Conservation (phyloP, 2,797 vertebrate species). For the Serranus cabrilla region DNA sequence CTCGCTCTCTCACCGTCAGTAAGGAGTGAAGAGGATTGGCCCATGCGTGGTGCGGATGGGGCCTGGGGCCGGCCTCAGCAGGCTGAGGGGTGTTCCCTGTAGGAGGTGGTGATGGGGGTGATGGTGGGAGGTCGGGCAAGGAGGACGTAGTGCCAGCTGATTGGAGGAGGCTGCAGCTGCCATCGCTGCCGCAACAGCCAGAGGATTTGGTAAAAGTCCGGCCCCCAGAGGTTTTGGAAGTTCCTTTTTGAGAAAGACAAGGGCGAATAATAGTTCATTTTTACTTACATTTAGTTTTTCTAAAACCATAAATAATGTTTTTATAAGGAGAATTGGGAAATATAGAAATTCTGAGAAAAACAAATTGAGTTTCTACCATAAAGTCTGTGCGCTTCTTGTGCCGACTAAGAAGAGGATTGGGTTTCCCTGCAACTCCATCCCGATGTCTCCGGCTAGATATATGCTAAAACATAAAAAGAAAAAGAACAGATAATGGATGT, state of each 20-base stretch:
- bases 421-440: constrained; percentile 92
- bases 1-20: constrained; percentile 79
- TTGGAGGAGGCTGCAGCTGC: constrained; percentile 89
- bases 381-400: constrained; percentile 90
- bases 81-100: constrained; percentile 89
- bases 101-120: constrained; percentile 85
- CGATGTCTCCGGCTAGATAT: constrained; percentile 93
- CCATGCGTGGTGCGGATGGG: constrained; percentile 91
- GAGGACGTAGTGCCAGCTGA: constrained; percentile 85
- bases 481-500: constrained; percentile 3
- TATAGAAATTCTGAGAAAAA: background rate
- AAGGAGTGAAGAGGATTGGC: constrained; percentile 92
- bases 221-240: constrained; percentile 88
- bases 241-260: constrained; percentile 85
- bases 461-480: constrained; percentile 81
- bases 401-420: constrained; percentile 91
- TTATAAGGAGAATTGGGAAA: background rate
- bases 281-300: background rate
- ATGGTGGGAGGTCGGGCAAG: constrained; percentile 71
- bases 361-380: constrained; percentile 65
- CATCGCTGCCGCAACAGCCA: constrained; percentile 90
- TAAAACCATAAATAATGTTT: background rate
- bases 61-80: constrained; percentile 90
- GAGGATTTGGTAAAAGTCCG: constrained; percentile 89
- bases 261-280: background rate